These are phyloP conservation scores for Ditula angustiorana DNA, from an alignment of 2,888 invertebrate species.

Conservation along the genomic window DNA sequence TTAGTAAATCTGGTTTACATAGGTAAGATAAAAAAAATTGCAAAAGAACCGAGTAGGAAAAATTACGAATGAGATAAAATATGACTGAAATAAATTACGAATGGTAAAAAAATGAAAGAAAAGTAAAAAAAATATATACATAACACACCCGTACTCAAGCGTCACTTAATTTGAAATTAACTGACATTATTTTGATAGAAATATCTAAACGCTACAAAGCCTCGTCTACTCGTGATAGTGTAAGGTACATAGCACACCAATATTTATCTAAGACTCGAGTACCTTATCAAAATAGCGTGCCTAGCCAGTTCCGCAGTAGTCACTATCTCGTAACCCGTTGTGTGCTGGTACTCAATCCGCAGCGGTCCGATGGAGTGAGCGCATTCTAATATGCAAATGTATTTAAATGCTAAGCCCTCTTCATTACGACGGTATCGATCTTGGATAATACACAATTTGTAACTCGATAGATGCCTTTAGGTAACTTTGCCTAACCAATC, in stretches of 20 bases:
- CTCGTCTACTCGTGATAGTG: too few relatives aligned
- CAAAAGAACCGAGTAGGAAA: too few relatives aligned
- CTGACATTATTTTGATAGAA: too few relatives aligned
- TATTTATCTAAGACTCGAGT: conserved; percentile 13
- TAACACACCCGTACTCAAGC: too few relatives aligned
- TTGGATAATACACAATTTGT: conserved; percentile 85
- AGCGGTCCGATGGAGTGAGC: conserved; percentile 61
- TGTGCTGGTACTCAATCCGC: conserved; percentile 41
- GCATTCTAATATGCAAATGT: conserved; percentile 85
- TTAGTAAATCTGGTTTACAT: too few relatives aligned
- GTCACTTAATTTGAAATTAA: too few relatives aligned
- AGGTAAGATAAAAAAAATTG: too few relatives aligned
- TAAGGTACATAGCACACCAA: background rate
- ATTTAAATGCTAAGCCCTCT: conserved; percentile 85
- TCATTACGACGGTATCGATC: conserved; percentile 84
- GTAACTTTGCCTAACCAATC: conserved; percentile 70
- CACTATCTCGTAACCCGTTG: conserved; percentile 30
- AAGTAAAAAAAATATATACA: too few relatives aligned
- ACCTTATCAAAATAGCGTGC: conserved; percentile 28
- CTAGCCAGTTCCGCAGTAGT: conserved; percentile 31
- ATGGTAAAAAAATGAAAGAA: too few relatives aligned
- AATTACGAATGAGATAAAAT: too few relatives aligned
- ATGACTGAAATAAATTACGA: too few relatives aligned
- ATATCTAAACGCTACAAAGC: too few relatives aligned
- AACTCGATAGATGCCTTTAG: conserved; percentile 72